Base-by-base conservation (phyloP, 2,888 invertebrate genomes). In the Tinea trinotella region DNA sequence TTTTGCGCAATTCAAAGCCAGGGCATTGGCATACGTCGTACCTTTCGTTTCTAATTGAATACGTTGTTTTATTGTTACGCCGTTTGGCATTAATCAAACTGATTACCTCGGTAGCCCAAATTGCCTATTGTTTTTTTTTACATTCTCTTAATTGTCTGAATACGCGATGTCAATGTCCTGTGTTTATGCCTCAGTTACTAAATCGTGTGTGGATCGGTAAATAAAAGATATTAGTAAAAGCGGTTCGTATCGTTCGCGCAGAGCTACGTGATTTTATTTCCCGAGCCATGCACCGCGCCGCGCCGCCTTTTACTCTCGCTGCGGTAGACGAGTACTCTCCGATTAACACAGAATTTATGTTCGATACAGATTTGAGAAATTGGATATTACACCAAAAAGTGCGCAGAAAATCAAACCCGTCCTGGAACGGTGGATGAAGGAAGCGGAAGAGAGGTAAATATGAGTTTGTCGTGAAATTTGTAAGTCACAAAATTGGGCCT, bases 321-420 rank as follows among this genome's bases (percentile, higher is more conserved):
- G 65, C 67, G 66, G 59, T 65, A 62, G 61, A 58, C 54, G 63
- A 74, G 72, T 68, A 70, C 65, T 73, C 65, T 83, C 82, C 49
- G 15, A 53, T 56, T 85, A 83, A 80, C 81, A 79, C 53, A 40
- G 75, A 71, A 74, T 83, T 84, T 74, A 78, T 87, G 80, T 88
- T 87, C 79, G 78, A 87, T 88, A 75, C 87, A 97, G 97, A 93
- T 98, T 98, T 91, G 98, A 98, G 89, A 98, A 98, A 89, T 90
- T 98, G 88, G 98, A 98, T 89, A 98, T 98, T 72, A 98, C 98
- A 72, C 98, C 98, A 76, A 98, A 98, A 89, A 98, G 98, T 90
- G 98, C 98, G 71, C 97, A 97, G 89, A 98, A 98, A 90, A 98
- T 98, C 78, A 98, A 98, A 86, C 98, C 98, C 64, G 98, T 98